Base-by-base conservation (phyloP, 1,140 invertebrate species). In the Pogonus chalceus region DNA sequence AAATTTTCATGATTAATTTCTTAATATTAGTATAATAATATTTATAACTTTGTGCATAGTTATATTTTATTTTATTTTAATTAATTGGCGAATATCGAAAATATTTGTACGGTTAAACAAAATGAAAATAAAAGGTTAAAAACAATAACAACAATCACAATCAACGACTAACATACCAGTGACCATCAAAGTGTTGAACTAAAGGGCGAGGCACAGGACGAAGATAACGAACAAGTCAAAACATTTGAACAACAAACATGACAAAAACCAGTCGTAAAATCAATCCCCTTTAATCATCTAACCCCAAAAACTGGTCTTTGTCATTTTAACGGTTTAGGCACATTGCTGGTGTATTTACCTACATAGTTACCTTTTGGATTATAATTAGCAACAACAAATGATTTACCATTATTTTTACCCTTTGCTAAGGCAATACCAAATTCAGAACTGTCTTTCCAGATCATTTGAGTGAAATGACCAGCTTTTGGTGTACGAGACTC, bases 351-450 rank as follows among this genome's bases (percentile, higher is more conserved):
- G 58, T 88, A 91, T 50, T 81, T 77, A 1, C 85, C 85, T 7
- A 84, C 72, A 51, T 82, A 79, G 62, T 92, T 92, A 23, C 88
- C 88, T n/a, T 85, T 77, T n/a, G 88, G 88, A 69, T 80, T 76
- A 58, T 91, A 91, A 69, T 88, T 88, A 0, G 83, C 84, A 0
- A 91, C 88, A 1, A 91, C 79, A 39, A 80, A 69, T 69, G 81
- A 57, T 71, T 80, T 66, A 67, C 77, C n/a, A 53, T 63, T 65
- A 23, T 72, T 71, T 53, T 76, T 82, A 43, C 37, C 37, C 61
- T 81, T 82, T 10, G 87, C 85, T 58, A 78, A 77, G 2, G 82
- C 88, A 4, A 91, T 79, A 1, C 88, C 89, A 56, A 91, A 69
- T 64, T 89, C 81, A 55, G 69, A 78, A 0, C 78, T 82, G 4